A percentile compares a stretch with the other conserved stretches of the same genome.
These are phyloP conservation scores for Herpailurus yagouaroundi DNA, from an alignment of 2,113 vertebrate species.

Conservation along the genomic window DNA sequence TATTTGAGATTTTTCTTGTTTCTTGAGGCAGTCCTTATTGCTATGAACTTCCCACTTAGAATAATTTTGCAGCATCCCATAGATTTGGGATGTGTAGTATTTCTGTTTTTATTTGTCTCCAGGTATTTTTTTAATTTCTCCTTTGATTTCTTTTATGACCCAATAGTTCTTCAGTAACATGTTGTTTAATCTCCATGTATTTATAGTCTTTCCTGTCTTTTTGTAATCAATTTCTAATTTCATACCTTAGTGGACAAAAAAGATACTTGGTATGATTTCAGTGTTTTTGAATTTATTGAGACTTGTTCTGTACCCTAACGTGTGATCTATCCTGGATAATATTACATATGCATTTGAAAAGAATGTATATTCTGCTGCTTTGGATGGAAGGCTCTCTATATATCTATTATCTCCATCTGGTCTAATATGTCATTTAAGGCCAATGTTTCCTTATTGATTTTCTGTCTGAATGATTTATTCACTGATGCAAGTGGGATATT, in stretches of 20 bases:
- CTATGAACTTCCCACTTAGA: background rate
- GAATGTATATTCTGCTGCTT: background rate
- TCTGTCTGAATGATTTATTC: background rate
- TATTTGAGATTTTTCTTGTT: background rate
- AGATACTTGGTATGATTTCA: background rate
- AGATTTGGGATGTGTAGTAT: background rate
- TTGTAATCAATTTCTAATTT: background rate
- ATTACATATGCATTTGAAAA: background rate
- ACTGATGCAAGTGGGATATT: background rate
- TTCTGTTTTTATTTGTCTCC: background rate
- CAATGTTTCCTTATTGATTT: background rate
- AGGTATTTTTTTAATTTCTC: background rate
- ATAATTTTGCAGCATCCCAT: background rate
- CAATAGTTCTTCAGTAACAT: background rate
- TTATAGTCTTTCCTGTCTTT: too few species aligned
- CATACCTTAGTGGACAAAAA: background rate
- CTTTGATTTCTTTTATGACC: background rate
- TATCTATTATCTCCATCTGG: background rate
- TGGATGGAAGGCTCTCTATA: background rate
- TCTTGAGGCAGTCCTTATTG: background rate
- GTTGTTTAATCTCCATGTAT: background rate
- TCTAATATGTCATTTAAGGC: background rate
- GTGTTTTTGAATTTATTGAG: background rate
- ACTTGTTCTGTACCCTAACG: background rate
- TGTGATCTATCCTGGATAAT: background rate